Evolutionary conservation across 2,113 vertebrate genomes (phyloP).

Genomic region (Pitta sordida): DNA sequence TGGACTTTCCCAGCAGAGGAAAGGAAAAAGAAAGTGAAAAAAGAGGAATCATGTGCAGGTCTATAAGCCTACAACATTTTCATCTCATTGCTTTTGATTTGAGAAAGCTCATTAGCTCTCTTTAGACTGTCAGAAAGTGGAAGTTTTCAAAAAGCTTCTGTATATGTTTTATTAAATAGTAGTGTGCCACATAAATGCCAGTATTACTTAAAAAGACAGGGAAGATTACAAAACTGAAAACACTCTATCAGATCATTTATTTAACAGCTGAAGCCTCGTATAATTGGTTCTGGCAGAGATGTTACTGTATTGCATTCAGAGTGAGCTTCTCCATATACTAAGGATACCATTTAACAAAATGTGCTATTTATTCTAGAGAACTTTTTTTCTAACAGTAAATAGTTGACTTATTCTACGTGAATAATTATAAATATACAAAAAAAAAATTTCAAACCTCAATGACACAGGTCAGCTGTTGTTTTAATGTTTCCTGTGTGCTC

Average conservation of each 20-base stretch:
- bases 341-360: neutral
- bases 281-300: neutral
- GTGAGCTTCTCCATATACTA: neutral
- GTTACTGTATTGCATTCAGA: neutral
- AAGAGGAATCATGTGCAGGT: neutral
- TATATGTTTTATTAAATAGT: neutral
- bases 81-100: neutral
- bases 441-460: neutral
- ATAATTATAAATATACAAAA: neutral
- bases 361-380: neutral
- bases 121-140: neutral
- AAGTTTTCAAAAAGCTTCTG: neutral
- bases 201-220: neutral
- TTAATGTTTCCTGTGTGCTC: neutral
- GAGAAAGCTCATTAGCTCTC: conserved; percentile 13
- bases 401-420: neutral
- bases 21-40: neutral
- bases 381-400: neutral
- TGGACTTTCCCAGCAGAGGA: neutral
- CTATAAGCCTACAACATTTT: neutral
- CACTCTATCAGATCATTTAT: neutral
- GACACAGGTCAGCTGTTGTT: neutral
- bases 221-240: neutral
- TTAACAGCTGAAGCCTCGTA: neutral
- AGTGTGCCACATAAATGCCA: neutral